Percentiles rank a stretch among this genome's conserved stretches.
Evolutionary conservation across 2,113 vertebrate genomes (phyloP).

Genomic region (Felis chaus): DNA sequence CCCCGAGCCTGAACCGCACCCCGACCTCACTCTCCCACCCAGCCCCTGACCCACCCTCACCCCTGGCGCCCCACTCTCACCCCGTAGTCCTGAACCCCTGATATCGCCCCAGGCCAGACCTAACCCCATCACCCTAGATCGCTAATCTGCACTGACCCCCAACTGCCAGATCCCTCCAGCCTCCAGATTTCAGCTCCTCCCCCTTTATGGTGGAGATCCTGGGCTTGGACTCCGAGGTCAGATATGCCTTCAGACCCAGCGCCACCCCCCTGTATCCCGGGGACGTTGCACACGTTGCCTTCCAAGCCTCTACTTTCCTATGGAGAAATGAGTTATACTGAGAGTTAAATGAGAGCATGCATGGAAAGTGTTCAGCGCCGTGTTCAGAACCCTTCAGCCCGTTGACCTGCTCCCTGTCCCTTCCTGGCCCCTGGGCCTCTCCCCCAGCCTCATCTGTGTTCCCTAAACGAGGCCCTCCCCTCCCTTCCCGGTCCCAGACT

Average conservation of each 20-base stretch:
- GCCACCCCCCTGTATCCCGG: background rate
- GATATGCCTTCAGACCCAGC: background rate
- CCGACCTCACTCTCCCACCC: background rate
- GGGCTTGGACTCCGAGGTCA: no score
- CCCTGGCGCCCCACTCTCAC: background rate
- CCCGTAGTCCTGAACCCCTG: background rate
- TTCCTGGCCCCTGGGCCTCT: background rate
- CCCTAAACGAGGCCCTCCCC: background rate
- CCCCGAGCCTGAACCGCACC: background rate
- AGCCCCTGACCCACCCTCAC: background rate
- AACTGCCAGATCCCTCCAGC: background rate
- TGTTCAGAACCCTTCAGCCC: background rate
- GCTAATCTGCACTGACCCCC: background rate
- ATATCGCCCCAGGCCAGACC: background rate
- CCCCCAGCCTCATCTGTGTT: background rate
- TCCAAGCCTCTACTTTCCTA: background rate
- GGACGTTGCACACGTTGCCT: background rate
- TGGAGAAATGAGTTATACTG: background rate
- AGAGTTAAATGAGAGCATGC: background rate
- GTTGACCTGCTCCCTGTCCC: rapidly evolving
- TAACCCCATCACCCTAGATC: background rate
- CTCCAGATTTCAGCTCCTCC: background rate
- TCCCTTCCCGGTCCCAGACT: background rate
- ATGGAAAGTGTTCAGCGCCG: rapidly evolving
- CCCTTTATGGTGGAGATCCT: background rate